Evolutionary conservation across 2,888 invertebrate genomes (phyloP).

Genomic region (Empis stercorea): DNA sequence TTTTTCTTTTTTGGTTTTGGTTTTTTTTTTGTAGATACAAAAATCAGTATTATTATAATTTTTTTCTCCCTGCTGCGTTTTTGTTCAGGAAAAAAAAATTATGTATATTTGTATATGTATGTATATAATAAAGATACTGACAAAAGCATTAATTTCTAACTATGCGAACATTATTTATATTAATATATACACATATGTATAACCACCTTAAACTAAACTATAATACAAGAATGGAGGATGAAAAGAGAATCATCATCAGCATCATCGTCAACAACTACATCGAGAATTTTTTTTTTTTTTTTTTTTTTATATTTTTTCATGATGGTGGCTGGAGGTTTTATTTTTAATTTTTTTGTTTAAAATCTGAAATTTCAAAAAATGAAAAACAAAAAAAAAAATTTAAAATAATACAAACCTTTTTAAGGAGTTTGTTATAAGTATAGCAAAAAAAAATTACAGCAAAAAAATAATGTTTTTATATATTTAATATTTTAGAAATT

Average conservation of each 20-base stretch:
- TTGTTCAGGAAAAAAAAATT: too few relatives aligned
- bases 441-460: too few relatives aligned
- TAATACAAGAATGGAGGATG: slow-evolving; percentile 3
- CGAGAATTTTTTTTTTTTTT: too few relatives aligned
- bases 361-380: slow-evolving; percentile 7
- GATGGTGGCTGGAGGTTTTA: background rate
- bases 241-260: slow-evolving; percentile 7
- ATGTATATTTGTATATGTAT: slow-evolving; percentile 8
- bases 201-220: too few relatives aligned
- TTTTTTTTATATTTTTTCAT: too few relatives aligned
- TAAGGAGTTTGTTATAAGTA: background rate
- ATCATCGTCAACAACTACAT: background rate
- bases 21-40: background rate
- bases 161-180: too few relatives aligned
- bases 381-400: slow-evolving; percentile 7
- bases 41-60: slow-evolving; percentile 7
- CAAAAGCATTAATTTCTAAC: slow-evolving; percentile 9
- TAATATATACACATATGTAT: too few relatives aligned
- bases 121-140: too few relatives aligned
- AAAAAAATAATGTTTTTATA: too few relatives aligned
- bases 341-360: background rate
- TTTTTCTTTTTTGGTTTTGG: too few relatives aligned
- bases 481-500: too few relatives aligned
- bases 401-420: background rate
- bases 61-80: slow-evolving; percentile 3